Percentiles rank a stretch among this genome's conserved stretches.
Conservation (phyloP, 2,888 invertebrate species). For the Cryptus viduatorius region DNA sequence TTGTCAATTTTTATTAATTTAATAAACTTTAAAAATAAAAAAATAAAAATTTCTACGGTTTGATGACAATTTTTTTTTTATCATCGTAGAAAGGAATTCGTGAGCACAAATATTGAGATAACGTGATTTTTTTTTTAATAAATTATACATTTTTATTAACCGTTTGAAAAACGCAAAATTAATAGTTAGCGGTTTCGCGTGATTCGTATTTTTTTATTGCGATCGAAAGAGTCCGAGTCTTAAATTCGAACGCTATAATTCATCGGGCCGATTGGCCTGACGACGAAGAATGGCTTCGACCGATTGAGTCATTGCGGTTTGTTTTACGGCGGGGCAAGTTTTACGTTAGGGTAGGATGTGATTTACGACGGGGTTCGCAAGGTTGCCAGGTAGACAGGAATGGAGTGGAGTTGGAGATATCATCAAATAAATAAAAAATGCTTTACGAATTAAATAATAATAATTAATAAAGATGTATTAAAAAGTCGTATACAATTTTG, state of each 20-base stretch:
- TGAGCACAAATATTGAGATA: no score
- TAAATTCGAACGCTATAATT: background rate
- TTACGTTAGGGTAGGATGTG: slow-evolving; percentile 34
- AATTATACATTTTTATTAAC: no score
- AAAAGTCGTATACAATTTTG: slow-evolving; percentile 84
- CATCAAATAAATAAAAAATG: slow-evolving; percentile 68
- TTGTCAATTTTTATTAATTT: no score
- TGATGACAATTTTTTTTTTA: no score
- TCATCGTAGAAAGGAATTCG: no score
- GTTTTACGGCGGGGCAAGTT: background rate
- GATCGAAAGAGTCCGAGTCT: background rate
- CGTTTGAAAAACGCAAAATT: no score
- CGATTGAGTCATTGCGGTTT: slow-evolving; percentile 37
- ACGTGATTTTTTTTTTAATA: no score
- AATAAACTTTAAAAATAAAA: no score
- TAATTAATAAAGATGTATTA: slow-evolving; percentile 81
- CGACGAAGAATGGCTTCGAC: slow-evolving; percentile 12
- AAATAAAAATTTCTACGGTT: no score
- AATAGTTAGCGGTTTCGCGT: no score
- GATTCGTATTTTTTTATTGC: no score
- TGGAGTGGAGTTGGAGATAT: background rate
- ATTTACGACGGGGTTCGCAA: slow-evolving; percentile 31
- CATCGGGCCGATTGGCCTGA: background rate
- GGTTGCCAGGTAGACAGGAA: background rate
- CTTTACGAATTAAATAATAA: slow-evolving; percentile 80